These are phyloP conservation scores for Anguilla marmorata DNA, from an alignment of 2,797 vertebrate genomes.

Conservation along the genomic window DNA sequence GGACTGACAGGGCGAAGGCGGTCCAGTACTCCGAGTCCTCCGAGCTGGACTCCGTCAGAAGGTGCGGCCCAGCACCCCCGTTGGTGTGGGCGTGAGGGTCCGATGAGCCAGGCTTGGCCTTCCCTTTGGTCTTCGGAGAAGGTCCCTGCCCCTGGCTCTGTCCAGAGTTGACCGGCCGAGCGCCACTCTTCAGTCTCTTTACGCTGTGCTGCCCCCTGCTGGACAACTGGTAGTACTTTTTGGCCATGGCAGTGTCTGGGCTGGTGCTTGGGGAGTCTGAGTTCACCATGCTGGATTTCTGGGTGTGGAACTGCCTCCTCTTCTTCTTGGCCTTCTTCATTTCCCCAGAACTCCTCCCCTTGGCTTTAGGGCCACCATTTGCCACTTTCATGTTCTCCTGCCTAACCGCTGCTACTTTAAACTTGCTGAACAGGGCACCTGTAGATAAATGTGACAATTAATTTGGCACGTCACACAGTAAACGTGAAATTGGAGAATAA, in stretches of 20 bases:
- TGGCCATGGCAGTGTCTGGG: slow-evolving; percentile 53
- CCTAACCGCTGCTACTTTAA: slow-evolving; percentile 23
- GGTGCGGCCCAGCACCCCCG: slow-evolving; percentile 48
- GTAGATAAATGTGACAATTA: not conserved
- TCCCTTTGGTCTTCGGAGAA: slow-evolving; percentile 45
- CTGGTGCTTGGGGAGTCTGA: slow-evolving; percentile 44
- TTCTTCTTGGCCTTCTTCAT: slow-evolving; percentile 58
- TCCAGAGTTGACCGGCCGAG: slow-evolving; percentile 32
- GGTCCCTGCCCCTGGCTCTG: slow-evolving; percentile 2
- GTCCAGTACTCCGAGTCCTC: slow-evolving; percentile 66
- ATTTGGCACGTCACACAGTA: not conserved
- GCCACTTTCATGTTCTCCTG: slow-evolving; percentile 71
- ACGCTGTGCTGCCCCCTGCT: slow-evolving; percentile 61
- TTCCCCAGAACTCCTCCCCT: slow-evolving; percentile 42
- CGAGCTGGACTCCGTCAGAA: slow-evolving; percentile 44
- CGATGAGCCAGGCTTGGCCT: slow-evolving; percentile 37
- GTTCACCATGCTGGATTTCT: slow-evolving; percentile 50
- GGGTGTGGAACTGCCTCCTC: slow-evolving; percentile 58
- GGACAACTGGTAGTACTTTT: slow-evolving; percentile 54
- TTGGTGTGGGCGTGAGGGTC: slow-evolving; percentile 56
- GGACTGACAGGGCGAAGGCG: slow-evolving; percentile 57
- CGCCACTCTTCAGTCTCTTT: slow-evolving; percentile 65
- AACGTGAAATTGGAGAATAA: not conserved
- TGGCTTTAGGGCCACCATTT: slow-evolving; percentile 51
- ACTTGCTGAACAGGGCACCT: slow-evolving; percentile 18